Evolutionary conservation across 1,140 invertebrate species (phyloP), one percentile per base, ranked within the genome.

Genomic region (Antheraea pernyi): DNA sequence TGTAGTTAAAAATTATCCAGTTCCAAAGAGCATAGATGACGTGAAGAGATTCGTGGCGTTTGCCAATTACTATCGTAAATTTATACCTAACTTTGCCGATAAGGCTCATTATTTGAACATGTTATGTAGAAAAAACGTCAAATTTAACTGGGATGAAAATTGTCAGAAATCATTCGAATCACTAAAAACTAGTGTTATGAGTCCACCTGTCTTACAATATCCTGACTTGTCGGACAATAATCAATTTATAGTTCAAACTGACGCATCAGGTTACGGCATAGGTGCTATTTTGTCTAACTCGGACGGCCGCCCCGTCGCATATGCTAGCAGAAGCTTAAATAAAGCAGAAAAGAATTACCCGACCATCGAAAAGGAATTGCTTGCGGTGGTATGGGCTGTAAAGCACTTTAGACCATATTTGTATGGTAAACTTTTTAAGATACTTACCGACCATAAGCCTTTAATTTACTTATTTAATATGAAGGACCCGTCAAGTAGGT

Each of bases 11-110:
- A 77, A 91, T 13, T 92, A 84, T 71, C 86, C 91, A 8, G 58
- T 48, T n/a, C 89, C 91, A 3, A 88, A 76, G 74, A 86, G 76
- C 65, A 7, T 59, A 0, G 86, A 88, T 67, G 72, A 92, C 37
- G 70, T 92, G 13, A 88, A 86, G 81, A 69, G 74, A 69, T 93
- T 93, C 71, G 64, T 93, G 42, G 93, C 93, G 36, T 68, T 93
- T n/a, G 64, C 68, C 3, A 82, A 85, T 5, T 93, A 90, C 74
- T 93, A 93, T 69, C 42, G 90, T 19, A 75, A 71, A 46, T 74
- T 69, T 64, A 71, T 74, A 3, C 59, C 42, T 9, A 63, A 66
- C 16, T 74, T 74, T 74, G 69, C 73, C 0, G 59, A 68, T 19
- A 67, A 22, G 30, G 46, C 67, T 11, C 36, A 46, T 30, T 66